Evolutionary conservation across 2,113 vertebrate genomes (phyloP), one percentile per base, ranked within the genome.

Genomic region (Scopus umbretta): DNA sequence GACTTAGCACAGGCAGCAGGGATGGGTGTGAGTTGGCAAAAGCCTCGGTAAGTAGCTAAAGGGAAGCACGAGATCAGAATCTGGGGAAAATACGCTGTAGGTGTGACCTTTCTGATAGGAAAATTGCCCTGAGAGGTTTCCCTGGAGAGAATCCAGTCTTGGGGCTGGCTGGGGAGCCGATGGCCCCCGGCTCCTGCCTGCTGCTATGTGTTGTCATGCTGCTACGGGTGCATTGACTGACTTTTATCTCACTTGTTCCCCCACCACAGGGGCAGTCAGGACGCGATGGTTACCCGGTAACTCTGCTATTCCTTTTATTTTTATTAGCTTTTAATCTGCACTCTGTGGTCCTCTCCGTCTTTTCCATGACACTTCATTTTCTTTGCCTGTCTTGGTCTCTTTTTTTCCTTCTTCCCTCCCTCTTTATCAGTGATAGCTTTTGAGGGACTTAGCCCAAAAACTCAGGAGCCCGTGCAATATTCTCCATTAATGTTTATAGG

Each of bases 221-320:
- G 88, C 94, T 70, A 4, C 16, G 68, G 93, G 94, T 97, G 94
- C 97, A 96, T 90, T 97, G 95, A 98, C 97, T 97, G 95, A 96
- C 93, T 11, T 97, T 98, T 95, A 30, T 98, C 96, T 98, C 95
- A 87, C 98, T 97, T 98, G 96, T 98, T 97, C 98, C 98, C 98
- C 98, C 97, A 98, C 97, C 98, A 98, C 99, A 99, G 99, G 99
- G 99, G 97, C 99, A 99, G 96, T 98, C 98, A 98, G 99, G 99
- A 99, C 99, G 99, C 25, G 99, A 99, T 97, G 99, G 99, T 98
- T 99, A 99, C 97, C 99, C 99, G 99, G 99, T 99, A 99, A 99
- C 90, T 98, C 98, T 88, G 80, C 88, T 47, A 55, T 95, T 98
- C 96, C 65, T 94, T 97, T 94, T 43, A 86, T 95, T 96, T 97